Evolutionary conservation across 2,888 invertebrate species (phyloP).

Genomic region (Chymomyza caudatula): DNA sequence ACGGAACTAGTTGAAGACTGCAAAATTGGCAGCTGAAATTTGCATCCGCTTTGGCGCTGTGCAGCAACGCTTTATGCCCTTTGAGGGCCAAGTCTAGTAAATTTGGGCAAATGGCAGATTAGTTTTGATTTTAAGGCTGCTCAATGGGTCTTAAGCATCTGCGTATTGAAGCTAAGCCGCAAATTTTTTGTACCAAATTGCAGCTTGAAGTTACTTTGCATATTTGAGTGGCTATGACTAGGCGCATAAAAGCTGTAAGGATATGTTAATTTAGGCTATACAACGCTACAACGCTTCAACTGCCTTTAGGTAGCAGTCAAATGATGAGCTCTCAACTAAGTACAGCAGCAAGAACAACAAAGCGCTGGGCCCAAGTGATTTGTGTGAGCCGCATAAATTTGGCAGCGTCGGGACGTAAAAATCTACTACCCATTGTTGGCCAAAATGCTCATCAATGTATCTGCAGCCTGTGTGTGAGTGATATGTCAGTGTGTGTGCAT

Average conservation of each 20-base stretch:
- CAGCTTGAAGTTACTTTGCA: conserved; percentile 65
- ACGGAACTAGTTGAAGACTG: conserved; percentile 54
- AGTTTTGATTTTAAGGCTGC: conserved; percentile 64
- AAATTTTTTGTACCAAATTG: conserved; percentile 56
- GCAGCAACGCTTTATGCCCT: background rate
- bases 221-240: conserved; percentile 65
- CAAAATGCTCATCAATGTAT: background rate
- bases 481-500: background rate
- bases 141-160: conserved; percentile 15
- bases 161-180: background rate
- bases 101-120: conserved; percentile 63
- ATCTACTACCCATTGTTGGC: conserved; percentile 2
- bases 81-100: background rate
- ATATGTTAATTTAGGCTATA: conserved; percentile 58
- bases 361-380: conserved; percentile 68
- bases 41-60: conserved; percentile 61
- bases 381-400: conserved; percentile 28
- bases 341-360: background rate
- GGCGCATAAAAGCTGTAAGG: conserved; percentile 58
- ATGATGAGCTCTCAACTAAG: conserved; percentile 47
- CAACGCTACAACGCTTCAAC: background rate
- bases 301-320: conserved; percentile 48
- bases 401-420: background rate
- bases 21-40: conserved; percentile 43
- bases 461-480: background rate